Percentiles rank a stretch among this genome's conserved stretches.
These are phyloP conservation scores for Acleris laterana DNA, from an alignment of 2,888 invertebrate species.

Conservation along the genomic window DNA sequence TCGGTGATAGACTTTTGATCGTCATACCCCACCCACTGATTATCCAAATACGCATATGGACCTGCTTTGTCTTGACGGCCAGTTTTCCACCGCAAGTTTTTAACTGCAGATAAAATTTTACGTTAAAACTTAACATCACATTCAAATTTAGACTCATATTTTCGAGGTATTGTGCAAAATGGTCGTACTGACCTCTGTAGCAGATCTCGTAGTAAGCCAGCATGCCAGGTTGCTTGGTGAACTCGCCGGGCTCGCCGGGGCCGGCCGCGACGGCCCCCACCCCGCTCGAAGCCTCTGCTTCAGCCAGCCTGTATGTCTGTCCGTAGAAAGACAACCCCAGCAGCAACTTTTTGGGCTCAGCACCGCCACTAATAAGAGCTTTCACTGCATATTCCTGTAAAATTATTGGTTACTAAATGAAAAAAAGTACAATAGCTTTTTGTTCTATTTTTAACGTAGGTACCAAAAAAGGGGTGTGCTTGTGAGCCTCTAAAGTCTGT, in stretches of 20 bases:
- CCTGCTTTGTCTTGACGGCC: constrained; percentile 86
- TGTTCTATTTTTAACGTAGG: background rate
- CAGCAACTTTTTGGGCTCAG: constrained; percentile 90
- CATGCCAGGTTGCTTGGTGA: constrained; percentile 94
- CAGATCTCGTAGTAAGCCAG: constrained; percentile 94
- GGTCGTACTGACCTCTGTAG: constrained; percentile 75
- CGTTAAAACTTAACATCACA: background rate
- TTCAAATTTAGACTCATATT: background rate
- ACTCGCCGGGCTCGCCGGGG: constrained; percentile 91
- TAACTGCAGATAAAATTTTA: constrained; percentile 69
- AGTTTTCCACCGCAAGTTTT: constrained; percentile 87
- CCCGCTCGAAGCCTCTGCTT: constrained; percentile 58
- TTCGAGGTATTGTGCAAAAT: background rate
- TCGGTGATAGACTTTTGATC: constrained; percentile 90
- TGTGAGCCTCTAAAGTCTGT: too few species aligned
- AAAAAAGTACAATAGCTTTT: too few species aligned
- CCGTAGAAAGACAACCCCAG: constrained; percentile 95
- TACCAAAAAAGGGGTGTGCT: background rate
- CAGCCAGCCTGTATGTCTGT: constrained; percentile 90
- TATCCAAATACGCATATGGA: constrained; percentile 90
- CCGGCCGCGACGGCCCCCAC: constrained; percentile 88
- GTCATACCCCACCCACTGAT: constrained; percentile 97
- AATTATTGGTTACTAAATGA: background rate
- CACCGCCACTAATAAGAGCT: constrained; percentile 89
- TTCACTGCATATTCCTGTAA: constrained; percentile 91